Percentiles rank a stretch among this genome's conserved stretches.
Conservation (phyloP, 2,797 vertebrate genomes). For the Emydoidea blandingii region DNA sequence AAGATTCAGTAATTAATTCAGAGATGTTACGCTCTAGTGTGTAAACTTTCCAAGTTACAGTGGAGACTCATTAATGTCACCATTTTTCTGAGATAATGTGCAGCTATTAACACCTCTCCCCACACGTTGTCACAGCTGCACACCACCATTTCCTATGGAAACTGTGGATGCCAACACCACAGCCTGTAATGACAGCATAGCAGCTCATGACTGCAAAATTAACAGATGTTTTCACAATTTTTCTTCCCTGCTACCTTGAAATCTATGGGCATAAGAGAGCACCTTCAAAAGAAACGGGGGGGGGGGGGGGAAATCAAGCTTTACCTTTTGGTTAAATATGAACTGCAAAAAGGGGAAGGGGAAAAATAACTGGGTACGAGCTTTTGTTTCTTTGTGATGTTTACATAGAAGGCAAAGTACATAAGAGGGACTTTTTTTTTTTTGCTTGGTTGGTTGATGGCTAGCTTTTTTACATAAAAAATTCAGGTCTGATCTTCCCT, state of each 20-base stretch:
- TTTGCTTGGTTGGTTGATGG: not conserved
- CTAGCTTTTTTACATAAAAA: not conserved
- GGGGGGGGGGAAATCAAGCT: too few relatives aligned
- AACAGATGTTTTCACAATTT: not conserved
- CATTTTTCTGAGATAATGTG: constrained; percentile 29
- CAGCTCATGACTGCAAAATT: not conserved
- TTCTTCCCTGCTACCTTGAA: not conserved
- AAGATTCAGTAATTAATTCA: constrained; percentile 59
- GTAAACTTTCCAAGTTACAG: constrained; percentile 45
- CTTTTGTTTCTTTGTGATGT: not conserved
- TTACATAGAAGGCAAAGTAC: not conserved
- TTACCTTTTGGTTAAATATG: constrained; percentile 40
- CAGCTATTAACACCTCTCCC: constrained; percentile 54
- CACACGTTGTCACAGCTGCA: constrained; percentile 63
- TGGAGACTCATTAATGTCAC: constrained; percentile 55
- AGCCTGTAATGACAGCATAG: constrained; percentile 11
- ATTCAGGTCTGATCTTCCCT: not conserved
- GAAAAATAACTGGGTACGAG: not conserved
- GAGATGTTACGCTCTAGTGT: not conserved
- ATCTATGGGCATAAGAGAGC: not conserved
- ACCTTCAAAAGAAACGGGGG: not conserved
- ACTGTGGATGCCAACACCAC: not conserved
- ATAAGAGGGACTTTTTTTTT: not conserved
- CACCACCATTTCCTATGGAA: not conserved
- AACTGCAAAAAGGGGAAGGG: not conserved